Evolutionary conservation across 2,113 vertebrate species (phyloP), one percentile per base, ranked within the genome.

Genomic region (Struthidea cinerea): DNA sequence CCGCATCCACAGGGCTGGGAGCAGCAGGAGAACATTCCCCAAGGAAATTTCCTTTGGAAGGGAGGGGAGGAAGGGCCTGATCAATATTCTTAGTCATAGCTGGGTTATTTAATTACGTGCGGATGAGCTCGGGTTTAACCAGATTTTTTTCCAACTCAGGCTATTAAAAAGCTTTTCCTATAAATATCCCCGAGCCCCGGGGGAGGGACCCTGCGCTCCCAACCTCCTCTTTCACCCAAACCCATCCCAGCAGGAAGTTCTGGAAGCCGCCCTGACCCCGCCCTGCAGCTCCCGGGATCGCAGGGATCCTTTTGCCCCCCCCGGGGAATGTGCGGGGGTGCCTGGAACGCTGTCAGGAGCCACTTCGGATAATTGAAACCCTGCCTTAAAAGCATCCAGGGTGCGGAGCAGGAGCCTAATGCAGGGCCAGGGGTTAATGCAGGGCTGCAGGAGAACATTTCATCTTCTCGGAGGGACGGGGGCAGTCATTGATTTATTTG

Each of bases 371-470:
- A 78, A 97, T 96, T 92, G 92, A 78, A 87, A 42, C 18, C 41
- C 85, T 24, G 74, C 27, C 89, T 76, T 96, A 94, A 97, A 94
- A 97, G 97, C 97, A 89, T 81, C 19, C 3, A 16, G 84, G 93
- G 64, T 10, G 60, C 46, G 14, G 49, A 81, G 81, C 56, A 26
- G 8, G 22, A 49, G 49, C 79, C 75, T 87, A 60, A 91, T 90
- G 97, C 90, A 20, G 90, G 92, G 76, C 69, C 89, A 85, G 76
- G 95, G 97, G 96, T 97, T 97, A 95, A 97, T 96, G 96, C 82
- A 53, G 64, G 59, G 27, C 78, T 61, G 49, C 69, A 37, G 16
- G 6, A 87, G 42, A 92, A 33, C 42, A 2, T 87, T 94, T 64
- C 46, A 55, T 80, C 92, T 68, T 7, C 3, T 3, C 30, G 9